These are phyloP conservation scores for Oryzias javanicus DNA, from an alignment of 2,113 vertebrate species.

Conservation along the genomic window DNA sequence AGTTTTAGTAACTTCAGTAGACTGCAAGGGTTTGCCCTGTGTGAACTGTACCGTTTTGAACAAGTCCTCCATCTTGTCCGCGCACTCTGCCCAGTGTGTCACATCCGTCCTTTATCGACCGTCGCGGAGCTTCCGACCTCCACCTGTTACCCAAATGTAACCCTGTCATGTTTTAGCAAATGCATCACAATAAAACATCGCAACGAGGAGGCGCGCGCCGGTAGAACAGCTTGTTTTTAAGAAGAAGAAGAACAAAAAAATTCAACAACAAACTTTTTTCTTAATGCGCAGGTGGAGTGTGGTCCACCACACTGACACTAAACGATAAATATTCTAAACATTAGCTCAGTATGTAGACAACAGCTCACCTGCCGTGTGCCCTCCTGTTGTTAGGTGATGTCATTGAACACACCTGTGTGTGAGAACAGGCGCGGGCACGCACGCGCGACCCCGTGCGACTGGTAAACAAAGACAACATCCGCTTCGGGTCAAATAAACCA, in stretches of 20 bases:
- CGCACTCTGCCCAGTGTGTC: constrained; percentile 55
- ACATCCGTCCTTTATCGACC: no score
- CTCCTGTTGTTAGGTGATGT: background rate
- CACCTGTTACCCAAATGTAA: background rate
- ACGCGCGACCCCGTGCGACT: constrained; percentile 3
- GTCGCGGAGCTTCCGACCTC: background rate
- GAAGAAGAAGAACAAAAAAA: no score
- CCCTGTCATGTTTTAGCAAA: background rate
- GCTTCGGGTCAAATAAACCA: no score
- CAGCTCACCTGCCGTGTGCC: constrained; percentile 21
- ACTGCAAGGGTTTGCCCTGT: no score
- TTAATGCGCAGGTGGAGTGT: no score
- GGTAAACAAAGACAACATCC: constrained; percentile 28
- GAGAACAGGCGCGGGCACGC: constrained; percentile 18
- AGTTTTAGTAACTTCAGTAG: background rate
- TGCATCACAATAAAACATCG: no score
- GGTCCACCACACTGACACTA: background rate
- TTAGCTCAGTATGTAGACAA: background rate
- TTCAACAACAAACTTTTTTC: no score
- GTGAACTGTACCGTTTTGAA: constrained; percentile 83
- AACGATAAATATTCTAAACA: background rate
- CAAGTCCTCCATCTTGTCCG: constrained; percentile 86
- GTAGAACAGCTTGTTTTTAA: background rate
- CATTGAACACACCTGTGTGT: constrained; percentile 36
- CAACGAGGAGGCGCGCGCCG: background rate